Evolutionary conservation across 1,140 invertebrate species (phyloP).

Genomic region (Chironomus tepperi): DNA sequence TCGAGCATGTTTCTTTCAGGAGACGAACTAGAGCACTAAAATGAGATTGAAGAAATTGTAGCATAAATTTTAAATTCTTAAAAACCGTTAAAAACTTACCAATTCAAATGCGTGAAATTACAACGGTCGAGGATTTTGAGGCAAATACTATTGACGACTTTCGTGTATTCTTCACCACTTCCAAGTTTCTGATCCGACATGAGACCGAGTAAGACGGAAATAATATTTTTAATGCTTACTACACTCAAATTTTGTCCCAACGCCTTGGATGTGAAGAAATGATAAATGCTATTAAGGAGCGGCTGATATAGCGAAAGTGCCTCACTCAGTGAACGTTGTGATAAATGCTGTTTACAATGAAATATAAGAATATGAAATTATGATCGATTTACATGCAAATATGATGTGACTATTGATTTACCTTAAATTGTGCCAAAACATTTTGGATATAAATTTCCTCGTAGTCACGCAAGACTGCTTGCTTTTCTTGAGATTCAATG

Average conservation of each 20-base stretch:
- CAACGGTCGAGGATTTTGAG: slow-evolving; percentile 38
- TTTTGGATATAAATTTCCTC: slow-evolving; percentile 40
- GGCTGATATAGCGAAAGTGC: slow-evolving; percentile 78
- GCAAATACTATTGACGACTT: slow-evolving; percentile 40
- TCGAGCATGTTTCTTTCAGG: slow-evolving; percentile 62
- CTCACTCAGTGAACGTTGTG: slow-evolving; percentile 69
- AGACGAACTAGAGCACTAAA: slow-evolving; percentile 64
- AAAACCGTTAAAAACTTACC: slow-evolving; percentile 29
- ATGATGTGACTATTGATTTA: slow-evolving; percentile 25
- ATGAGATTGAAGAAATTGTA: slow-evolving; percentile 27
- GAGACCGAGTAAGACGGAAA: slow-evolving; percentile 35
- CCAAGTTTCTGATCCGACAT: slow-evolving; percentile 38
- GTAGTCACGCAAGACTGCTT: slow-evolving; percentile 38
- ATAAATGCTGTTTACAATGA: slow-evolving; percentile 39
- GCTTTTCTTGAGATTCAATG: slow-evolving; percentile 37
- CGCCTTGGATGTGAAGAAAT: slow-evolving; percentile 80
- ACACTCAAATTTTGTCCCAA: slow-evolving; percentile 37
- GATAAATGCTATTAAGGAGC: slow-evolving; percentile 73
- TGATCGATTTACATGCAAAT: neutral
- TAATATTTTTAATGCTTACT: slow-evolving; percentile 37
- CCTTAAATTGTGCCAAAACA: slow-evolving; percentile 38
- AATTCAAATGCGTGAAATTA: slow-evolving; percentile 39
- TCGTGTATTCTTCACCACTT: slow-evolving; percentile 38
- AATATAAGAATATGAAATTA: slow-evolving; percentile 26
- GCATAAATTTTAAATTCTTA: neutral